These are phyloP conservation scores for Antheraea pernyi DNA, from an alignment of 1,140 invertebrate genomes.

Conservation along the genomic window DNA sequence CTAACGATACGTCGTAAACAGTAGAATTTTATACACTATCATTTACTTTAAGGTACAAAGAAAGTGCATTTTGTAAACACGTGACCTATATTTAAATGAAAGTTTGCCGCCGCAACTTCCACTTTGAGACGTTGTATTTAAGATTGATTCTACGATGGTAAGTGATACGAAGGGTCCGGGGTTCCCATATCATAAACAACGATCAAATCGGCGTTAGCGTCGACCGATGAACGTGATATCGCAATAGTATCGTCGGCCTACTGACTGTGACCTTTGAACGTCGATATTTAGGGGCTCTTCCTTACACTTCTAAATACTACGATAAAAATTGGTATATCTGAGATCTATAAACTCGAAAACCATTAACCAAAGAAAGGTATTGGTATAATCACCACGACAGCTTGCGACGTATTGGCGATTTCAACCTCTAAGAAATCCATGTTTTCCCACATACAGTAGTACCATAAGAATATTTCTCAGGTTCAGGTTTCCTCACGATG, in stretches of 20 bases:
- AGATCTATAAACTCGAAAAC: no score
- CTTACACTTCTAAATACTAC: background rate
- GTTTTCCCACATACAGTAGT: no score
- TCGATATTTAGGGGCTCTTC: background rate
- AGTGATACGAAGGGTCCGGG: background rate
- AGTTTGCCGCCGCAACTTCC: background rate
- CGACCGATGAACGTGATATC: background rate
- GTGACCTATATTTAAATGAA: background rate
- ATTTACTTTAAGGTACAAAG: background rate
- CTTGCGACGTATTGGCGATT: no score
- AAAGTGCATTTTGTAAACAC: background rate
- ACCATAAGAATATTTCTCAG: no score
- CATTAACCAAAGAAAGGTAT: no score
- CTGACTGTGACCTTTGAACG: background rate
- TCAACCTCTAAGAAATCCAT: no score
- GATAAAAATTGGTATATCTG: no score
- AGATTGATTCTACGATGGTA: background rate
- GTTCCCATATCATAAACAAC: slow-evolving; percentile 12
- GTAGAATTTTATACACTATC: background rate
- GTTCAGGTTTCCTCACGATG: no score
- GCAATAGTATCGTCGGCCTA: background rate
- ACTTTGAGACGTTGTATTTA: background rate
- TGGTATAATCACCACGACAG: no score
- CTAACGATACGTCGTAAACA: background rate
- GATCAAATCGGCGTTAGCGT: slow-evolving; percentile 10